Evolutionary conservation across 2,888 invertebrate species (phyloP).

Genomic region (Dasysyrphus tricinctus): DNA sequence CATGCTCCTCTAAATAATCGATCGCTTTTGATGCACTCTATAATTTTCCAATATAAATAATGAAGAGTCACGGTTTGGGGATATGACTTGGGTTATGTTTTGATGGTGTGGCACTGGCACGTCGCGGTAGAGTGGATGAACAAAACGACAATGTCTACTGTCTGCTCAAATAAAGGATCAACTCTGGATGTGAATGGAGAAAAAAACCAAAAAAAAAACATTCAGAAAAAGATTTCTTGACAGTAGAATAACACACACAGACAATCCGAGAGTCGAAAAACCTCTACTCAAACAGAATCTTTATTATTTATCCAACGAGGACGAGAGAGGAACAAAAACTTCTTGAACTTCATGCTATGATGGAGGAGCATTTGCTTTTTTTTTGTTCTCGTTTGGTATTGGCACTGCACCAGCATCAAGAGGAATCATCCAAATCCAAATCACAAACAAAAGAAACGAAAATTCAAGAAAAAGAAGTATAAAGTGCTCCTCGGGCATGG

Average conservation of each 20-base stretch:
- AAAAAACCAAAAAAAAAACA: constrained; percentile 3
- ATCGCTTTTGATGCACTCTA: constrained; percentile 73
- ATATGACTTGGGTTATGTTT: constrained; percentile 10
- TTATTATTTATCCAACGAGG: constrained; percentile 45
- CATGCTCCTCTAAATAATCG: constrained; percentile 42
- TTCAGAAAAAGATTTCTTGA: constrained; percentile 30
- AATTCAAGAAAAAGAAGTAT: constrained; percentile 21
- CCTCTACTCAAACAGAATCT: constrained; percentile 52
- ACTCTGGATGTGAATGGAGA: not conserved
- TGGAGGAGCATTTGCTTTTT: not conserved
- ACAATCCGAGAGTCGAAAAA: constrained; percentile 15
- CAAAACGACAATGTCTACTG: constrained; percentile 60
- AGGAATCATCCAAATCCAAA: constrained; percentile 42
- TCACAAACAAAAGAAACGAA: constrained; percentile 37
- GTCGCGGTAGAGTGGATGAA: constrained; percentile 9
- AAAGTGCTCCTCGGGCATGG: constrained; percentile 36
- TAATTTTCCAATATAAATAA: constrained; percentile 76
- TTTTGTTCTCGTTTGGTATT: constrained; percentile 15
- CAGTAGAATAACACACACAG: constrained; percentile 40
- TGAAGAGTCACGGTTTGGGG: constrained; percentile 66
- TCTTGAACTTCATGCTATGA: constrained; percentile 19
- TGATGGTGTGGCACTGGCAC: constrained; percentile 53
- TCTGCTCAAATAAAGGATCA: constrained; percentile 68
- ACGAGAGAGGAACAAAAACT: constrained; percentile 17
- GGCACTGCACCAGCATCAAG: constrained; percentile 63